Conservation (phyloP, 2,797 vertebrate genomes). For the Emydoidea blandingii region DNA sequence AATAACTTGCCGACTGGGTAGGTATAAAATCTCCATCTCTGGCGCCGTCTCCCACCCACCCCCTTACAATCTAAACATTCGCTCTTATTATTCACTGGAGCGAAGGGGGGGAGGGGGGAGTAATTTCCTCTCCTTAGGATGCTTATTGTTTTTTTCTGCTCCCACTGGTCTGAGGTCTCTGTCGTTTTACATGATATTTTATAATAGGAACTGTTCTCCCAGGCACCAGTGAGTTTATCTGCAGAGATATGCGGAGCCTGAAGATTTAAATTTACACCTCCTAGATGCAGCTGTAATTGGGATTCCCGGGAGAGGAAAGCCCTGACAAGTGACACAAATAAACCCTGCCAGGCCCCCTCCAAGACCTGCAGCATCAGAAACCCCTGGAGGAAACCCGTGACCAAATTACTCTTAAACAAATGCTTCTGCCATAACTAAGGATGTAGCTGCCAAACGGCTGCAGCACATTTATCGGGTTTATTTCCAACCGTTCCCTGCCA, state of each 20-base stretch:
- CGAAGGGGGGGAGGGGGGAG: conserved; percentile 7
- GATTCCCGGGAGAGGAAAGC: conserved; percentile 11
- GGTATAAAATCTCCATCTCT: conserved; percentile 63
- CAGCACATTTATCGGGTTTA: neutral
- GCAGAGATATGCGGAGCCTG: conserved; percentile 6
- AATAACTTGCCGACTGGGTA: conserved; percentile 58
- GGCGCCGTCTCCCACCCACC: conserved; percentile 30
- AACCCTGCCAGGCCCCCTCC: conserved; percentile 14
- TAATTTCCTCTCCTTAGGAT: conserved; percentile 55
- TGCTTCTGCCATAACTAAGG: conserved; percentile 17
- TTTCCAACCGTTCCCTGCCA: neutral
- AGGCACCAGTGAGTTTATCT: conserved; percentile 48
- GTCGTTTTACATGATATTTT: conserved; percentile 25
- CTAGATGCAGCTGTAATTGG: conserved; percentile 26
- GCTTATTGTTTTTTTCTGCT: conserved; percentile 70
- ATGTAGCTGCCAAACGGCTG: conserved; percentile 27
- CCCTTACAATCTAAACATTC: conserved; percentile 53
- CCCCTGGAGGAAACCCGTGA: conserved; percentile 6
- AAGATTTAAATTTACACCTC: conserved; percentile 51
- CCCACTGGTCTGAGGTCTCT: conserved; percentile 40
- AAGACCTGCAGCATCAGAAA: conserved; percentile 12
- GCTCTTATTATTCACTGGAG: neutral
- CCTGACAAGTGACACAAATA: conserved; percentile 58
- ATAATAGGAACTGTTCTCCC: conserved; percentile 50
- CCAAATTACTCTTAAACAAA: conserved; percentile 64